A percentile compares a stretch with the other conserved stretches of the same genome.
phyloP scores from a whole-genome alignment of 2,113 vertebrate species.

The Sebastes fasciatus region DNA sequence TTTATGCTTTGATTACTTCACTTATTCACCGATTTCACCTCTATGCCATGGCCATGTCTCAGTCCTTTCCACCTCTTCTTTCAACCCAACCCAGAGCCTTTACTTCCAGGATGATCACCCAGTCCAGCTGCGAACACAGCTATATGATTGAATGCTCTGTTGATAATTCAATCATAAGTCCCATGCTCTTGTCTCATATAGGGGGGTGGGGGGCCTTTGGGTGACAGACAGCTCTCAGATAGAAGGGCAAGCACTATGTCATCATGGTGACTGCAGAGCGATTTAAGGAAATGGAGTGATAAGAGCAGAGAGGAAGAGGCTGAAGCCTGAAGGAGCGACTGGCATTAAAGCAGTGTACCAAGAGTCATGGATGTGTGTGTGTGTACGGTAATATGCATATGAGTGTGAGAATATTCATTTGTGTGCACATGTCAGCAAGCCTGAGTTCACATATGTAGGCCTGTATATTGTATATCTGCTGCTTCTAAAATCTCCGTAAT shows the following conservation, averaged over 20 bases:
- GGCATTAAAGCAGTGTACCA: conserved; percentile 76
- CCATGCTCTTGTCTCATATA: conserved; percentile 39
- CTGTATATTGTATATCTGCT: conserved; percentile 11
- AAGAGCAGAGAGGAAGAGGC: conserved; percentile 77
- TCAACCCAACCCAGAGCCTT: background rate
- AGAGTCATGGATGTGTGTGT: conserved; percentile 40
- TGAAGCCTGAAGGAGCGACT: conserved; percentile 72
- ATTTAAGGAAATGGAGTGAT: conserved; percentile 80
- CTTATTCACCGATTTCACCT: background rate
- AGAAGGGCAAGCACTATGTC: conserved; percentile 77
- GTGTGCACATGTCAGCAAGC: conserved; percentile 36
- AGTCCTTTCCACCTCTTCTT: background rate
- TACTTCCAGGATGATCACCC: background rate
- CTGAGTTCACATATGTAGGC: conserved; percentile 22
- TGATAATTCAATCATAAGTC: conserved; percentile 46
- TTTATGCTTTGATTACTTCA: conserved; percentile 28
- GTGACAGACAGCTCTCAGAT: conserved; percentile 70
- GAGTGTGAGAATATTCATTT: conserved; percentile 42
- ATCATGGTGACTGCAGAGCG: conserved; percentile 69
- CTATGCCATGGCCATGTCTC: background rate
- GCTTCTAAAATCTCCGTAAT: conserved; percentile 27
- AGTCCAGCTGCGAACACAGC: conserved; percentile 17
- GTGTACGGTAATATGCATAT: conserved; percentile 45
- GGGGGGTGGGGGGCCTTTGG: conserved; percentile 37
- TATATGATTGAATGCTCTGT: conserved; percentile 42